These are phyloP conservation scores for Erpetoichthys calabaricus DNA, from an alignment of 2,797 vertebrate species.

Conservation along the genomic window DNA sequence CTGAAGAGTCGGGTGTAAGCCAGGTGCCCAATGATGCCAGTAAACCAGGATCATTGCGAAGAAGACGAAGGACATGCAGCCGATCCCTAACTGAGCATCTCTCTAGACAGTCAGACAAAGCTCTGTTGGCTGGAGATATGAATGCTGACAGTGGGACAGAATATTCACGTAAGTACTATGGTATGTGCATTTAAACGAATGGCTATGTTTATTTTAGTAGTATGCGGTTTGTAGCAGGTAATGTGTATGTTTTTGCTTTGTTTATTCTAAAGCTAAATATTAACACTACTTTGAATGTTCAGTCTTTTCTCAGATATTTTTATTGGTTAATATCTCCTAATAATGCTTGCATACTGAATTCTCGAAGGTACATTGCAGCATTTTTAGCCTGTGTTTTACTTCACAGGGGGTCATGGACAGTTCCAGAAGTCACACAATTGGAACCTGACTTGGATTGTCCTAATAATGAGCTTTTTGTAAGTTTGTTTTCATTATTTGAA, in stretches of 20 bases:
- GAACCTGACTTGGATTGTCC: constrained; percentile 39
- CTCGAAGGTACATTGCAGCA: too few species aligned
- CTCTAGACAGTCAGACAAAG: constrained; percentile 49
- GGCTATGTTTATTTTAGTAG: too few species aligned
- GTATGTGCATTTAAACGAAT: not conserved
- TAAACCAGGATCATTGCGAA: constrained; percentile 56
- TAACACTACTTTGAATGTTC: too few species aligned
- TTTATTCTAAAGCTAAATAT: too few species aligned
- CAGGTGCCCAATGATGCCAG: constrained; percentile 59
- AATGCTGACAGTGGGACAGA: constrained; percentile 30
- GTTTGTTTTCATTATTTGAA: constrained; percentile 15
- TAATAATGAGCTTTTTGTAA: constrained; percentile 57
- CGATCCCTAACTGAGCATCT: constrained; percentile 53
- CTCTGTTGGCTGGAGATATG: constrained; percentile 39
- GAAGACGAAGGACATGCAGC: constrained; percentile 67
- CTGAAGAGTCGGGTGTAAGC: constrained; percentile 69
- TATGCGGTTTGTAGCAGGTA: too few species aligned
- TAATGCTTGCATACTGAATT: too few species aligned
- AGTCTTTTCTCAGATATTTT: too few species aligned
- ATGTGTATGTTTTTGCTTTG: too few species aligned
- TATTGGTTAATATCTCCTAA: too few species aligned
- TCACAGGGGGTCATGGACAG: constrained; percentile 31
- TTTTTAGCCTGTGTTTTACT: not conserved
- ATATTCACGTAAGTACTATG: constrained; percentile 30
- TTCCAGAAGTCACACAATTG: constrained; percentile 22